Percentiles rank a stretch among this genome's conserved stretches.
phyloP scores from a whole-genome alignment of 2,113 vertebrate genomes.

The Verasper variegatus region DNA sequence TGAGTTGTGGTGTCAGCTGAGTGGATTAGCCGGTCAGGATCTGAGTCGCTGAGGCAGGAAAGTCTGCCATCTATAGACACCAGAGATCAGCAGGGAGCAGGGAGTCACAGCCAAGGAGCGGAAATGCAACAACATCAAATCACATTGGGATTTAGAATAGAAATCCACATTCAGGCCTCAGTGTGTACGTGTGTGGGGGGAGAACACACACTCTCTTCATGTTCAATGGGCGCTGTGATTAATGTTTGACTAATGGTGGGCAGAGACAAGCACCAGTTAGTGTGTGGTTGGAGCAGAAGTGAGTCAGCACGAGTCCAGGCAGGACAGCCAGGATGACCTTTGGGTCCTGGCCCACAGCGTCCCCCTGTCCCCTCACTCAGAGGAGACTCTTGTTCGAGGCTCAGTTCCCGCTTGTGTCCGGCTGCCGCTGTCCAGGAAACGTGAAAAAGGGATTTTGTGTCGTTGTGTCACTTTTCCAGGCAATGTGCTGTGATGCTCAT shows the following conservation, averaged over 20 bases:
- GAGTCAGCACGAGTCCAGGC: slow-evolving; percentile 66
- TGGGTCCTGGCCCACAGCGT: slow-evolving; percentile 65
- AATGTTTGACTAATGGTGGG: slow-evolving; percentile 77
- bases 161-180: slow-evolving; percentile 39
- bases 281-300: slow-evolving; percentile 34
- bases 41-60: slow-evolving; percentile 39
- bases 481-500: slow-evolving; percentile 16
- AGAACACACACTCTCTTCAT: slow-evolving; percentile 47
- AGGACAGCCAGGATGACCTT: slow-evolving; percentile 67
- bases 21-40: slow-evolving; percentile 17
- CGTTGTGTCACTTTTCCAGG: slow-evolving; percentile 66
- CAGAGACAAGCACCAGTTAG: slow-evolving; percentile 40
- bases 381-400: slow-evolving; percentile 64
- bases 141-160: neutral
- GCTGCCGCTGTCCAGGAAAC: slow-evolving; percentile 68
- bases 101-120: neutral
- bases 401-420: slow-evolving; percentile 60
- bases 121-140: too few relatives aligned
- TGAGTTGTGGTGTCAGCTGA: neutral
- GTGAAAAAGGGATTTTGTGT: slow-evolving; percentile 60
- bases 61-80: neutral
- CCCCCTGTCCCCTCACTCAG: slow-evolving; percentile 65
- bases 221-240: slow-evolving; percentile 66
- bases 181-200: neutral
- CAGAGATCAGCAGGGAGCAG: slow-evolving; percentile 1